These are phyloP conservation scores for Heptranchias perlo DNA, from an alignment of 2,113 vertebrate species.

Conservation along the genomic window DNA sequence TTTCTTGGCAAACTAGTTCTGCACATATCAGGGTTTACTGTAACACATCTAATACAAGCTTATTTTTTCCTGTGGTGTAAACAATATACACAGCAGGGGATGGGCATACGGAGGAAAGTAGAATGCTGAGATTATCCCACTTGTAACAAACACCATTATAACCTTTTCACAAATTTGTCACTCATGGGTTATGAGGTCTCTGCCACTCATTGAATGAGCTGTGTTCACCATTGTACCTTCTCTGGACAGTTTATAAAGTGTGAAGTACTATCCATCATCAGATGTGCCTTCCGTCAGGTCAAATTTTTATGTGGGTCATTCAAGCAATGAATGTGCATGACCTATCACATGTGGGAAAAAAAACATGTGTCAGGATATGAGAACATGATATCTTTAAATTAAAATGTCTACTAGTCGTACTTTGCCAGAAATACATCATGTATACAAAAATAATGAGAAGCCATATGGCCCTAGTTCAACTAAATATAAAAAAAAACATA, in stretches of 20 bases:
- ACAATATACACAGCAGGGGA: background rate
- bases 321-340: slow-evolving; percentile 14
- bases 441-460: slow-evolving; percentile 1
- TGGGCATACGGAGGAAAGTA: background rate
- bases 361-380: background rate
- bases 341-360: background rate
- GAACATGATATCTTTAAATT: slow-evolving; percentile 10
- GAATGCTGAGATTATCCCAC: background rate
- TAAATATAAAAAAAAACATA: background rate
- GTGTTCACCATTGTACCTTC: background rate
- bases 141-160: background rate
- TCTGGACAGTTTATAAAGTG: slow-evolving; percentile 18
- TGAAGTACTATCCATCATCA: slow-evolving; percentile 3
- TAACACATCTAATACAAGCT: background rate
- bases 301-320: slow-evolving; percentile 30
- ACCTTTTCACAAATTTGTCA: slow-evolving; percentile 16
- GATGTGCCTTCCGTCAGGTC: slow-evolving; percentile 12
- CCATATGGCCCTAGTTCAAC: background rate
- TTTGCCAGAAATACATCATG: background rate
- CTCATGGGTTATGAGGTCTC: background rate
- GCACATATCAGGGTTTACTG: background rate
- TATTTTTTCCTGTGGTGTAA: background rate
- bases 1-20: background rate
- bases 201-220: background rate
- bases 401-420: background rate